Conservation (phyloP, 2,797 vertebrate species). For the Champsocephalus gunnari region DNA sequence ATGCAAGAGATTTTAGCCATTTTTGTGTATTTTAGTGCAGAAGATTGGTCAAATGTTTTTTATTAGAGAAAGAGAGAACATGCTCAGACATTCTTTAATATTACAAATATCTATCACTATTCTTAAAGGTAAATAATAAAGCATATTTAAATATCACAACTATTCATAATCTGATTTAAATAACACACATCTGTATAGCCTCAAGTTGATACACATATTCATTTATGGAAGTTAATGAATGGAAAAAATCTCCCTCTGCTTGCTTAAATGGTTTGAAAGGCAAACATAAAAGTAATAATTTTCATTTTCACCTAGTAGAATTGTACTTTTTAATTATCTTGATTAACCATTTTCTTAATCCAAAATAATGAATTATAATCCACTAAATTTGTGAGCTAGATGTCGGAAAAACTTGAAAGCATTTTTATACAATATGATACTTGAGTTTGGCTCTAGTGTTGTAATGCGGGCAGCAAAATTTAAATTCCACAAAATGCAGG, state of each 20-base stretch:
- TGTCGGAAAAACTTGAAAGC: constrained; percentile 65
- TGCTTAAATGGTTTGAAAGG: constrained; percentile 64
- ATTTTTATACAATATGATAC: constrained; percentile 63
- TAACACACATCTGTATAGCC: constrained; percentile 50
- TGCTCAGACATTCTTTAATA: constrained; percentile 32
- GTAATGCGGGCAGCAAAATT: constrained; percentile 53
- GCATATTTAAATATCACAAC: constrained; percentile 34
- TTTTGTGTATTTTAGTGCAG: constrained; percentile 30
- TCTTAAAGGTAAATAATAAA: constrained; percentile 43
- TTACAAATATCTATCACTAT: constrained; percentile 49
- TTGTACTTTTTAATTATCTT: constrained; percentile 32
- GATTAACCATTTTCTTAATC: constrained; percentile 28
- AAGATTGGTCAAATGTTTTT: constrained; percentile 48
- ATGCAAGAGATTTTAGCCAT: constrained; percentile 77
- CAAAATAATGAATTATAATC: constrained; percentile 37
- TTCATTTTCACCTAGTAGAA: constrained; percentile 38
- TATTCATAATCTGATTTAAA: constrained; percentile 42
- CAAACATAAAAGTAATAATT: constrained; percentile 65
- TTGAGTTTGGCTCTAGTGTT: constrained; percentile 63
- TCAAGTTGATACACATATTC: constrained; percentile 48
- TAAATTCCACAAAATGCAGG: constrained; percentile 49
- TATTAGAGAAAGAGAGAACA: constrained; percentile 21
- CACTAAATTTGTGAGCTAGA: constrained; percentile 44
- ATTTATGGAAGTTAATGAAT: constrained; percentile 30
- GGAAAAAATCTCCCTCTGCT: constrained; percentile 34